These are phyloP conservation scores for Sparidentex hasta DNA, from an alignment of 2,797 vertebrate genomes.

Conservation along the genomic window DNA sequence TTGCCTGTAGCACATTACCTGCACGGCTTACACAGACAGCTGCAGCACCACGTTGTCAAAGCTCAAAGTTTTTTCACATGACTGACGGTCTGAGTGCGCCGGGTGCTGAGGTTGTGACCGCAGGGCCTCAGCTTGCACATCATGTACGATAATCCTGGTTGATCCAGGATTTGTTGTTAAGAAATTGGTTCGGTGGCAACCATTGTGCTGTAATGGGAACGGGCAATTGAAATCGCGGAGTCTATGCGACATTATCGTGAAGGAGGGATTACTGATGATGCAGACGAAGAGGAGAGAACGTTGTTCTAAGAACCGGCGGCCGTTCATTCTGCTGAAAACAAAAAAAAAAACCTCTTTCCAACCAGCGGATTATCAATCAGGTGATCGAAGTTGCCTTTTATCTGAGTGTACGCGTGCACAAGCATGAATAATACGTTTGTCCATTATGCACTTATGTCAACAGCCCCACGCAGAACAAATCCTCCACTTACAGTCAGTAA, in stretches of 20 bases:
- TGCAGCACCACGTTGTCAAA: background rate
- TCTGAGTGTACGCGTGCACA: background rate
- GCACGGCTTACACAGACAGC: background rate
- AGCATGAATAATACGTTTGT: background rate
- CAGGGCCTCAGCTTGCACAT: constrained; percentile 24
- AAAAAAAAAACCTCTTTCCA: background rate
- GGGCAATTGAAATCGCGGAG: background rate
- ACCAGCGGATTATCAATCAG: background rate
- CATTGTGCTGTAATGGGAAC: constrained; percentile 24
- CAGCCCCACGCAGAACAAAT: constrained; percentile 38
- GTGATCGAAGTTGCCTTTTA: background rate
- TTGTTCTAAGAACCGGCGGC: constrained; percentile 7
- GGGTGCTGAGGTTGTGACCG: constrained; percentile 15
- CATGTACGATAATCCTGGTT: constrained; percentile 30
- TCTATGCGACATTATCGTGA: background rate
- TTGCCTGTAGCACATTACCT: background rate
- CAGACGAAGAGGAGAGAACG: background rate
- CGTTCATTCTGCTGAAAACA: background rate
- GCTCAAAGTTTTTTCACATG: background rate
- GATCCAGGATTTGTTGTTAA: constrained; percentile 39
- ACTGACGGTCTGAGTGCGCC: constrained; percentile 9
- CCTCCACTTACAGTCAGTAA: constrained; percentile 31
- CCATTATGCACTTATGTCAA: constrained; percentile 38
- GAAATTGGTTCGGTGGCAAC: constrained; percentile 38
- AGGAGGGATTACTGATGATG: constrained; percentile 37